Base-by-base conservation (phyloP, 1,140 invertebrate species). In the Neodiprion pinetum region DNA sequence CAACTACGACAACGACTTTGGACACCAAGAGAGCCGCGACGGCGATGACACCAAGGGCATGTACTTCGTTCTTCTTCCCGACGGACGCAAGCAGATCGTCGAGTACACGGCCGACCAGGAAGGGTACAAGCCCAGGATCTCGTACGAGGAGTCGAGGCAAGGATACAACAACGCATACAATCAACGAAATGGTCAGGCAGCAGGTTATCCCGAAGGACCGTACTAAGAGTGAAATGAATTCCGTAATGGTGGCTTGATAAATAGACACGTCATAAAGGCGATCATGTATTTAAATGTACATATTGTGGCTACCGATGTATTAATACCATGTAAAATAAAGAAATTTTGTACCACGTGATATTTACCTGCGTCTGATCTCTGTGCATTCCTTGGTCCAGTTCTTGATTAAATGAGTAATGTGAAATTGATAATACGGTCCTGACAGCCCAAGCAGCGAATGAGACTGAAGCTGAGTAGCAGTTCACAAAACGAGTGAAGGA, bases 71-170 rank as follows among this genome's bases (percentile, higher is more conserved):
- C 50, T 80, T 2, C 77, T 83, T 11, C 82, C 83, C 11, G 83
- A 84, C 67, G 83, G 83, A 14, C 75, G 81, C 40, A 79, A 72
- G 21, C 81, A 81, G 72, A 81, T 74, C 68, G 84, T 86, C 40
- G 72, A 79, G 47, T 85, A 85, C 77, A 73, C 75, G 11, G 77
- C 78, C 28, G 76, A 78, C 50, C 76, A 81, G 53, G 79, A 80
- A 70, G 85, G 86, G 70, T 87, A 81, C 82, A 79, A 79, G 61
- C 84, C 84, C 66, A 80, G 83, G 23, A 81, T 86, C 17, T 77
- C 77, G 48, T 85, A 84, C 67, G 91, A 91, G 48, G 94, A 94
- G 80, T 3, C 53, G 4, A 61, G n/a, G 53, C 53, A 61, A 17
- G 53, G 53, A 61, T 61, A 61, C 53, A 8, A 17, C n/a, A 12